Conservation (phyloP, 92 coral and sea anemone genomes). For the Porites lobata region DNA sequence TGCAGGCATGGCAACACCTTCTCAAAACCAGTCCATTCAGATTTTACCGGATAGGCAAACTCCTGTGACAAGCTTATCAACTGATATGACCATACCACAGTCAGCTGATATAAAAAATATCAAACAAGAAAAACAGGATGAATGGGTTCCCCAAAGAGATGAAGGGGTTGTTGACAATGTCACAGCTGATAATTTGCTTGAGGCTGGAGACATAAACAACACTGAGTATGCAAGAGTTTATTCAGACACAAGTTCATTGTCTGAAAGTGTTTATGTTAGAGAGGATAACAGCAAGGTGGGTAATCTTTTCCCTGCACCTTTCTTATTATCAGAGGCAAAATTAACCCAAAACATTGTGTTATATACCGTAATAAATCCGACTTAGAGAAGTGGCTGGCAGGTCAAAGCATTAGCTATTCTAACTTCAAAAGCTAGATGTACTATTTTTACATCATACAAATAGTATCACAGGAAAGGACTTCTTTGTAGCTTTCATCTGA, state of each 20-base stretch:
- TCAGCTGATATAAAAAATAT: not conserved
- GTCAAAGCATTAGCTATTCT: no score
- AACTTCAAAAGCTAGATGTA: no score
- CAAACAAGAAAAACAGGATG: not conserved
- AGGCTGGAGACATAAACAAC: not conserved
- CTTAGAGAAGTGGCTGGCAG: no score
- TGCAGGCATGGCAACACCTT: not conserved
- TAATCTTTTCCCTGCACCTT: not conserved
- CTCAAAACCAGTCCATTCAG: constrained; percentile 32
- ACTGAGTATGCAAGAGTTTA: constrained; percentile 2
- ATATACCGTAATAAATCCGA: no score
- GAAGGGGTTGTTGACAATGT: not conserved
- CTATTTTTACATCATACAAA: no score
- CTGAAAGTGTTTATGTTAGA: constrained; percentile 8
- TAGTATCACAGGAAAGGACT: no score
- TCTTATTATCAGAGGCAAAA: no score
- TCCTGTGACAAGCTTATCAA: not conserved
- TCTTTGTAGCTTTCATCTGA: no score
- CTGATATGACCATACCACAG: not conserved
- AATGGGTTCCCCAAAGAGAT: not conserved
- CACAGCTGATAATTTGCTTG: not conserved
- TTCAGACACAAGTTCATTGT: constrained; percentile 22
- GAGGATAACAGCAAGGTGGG: not conserved
- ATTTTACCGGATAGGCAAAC: not conserved
- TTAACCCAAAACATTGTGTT: no score